A percentile compares a stretch with the other conserved stretches of the same genome.
Evolutionary conservation across 2,797 vertebrate genomes (phyloP).

Genomic region (Anguilla pacifica): DNA sequence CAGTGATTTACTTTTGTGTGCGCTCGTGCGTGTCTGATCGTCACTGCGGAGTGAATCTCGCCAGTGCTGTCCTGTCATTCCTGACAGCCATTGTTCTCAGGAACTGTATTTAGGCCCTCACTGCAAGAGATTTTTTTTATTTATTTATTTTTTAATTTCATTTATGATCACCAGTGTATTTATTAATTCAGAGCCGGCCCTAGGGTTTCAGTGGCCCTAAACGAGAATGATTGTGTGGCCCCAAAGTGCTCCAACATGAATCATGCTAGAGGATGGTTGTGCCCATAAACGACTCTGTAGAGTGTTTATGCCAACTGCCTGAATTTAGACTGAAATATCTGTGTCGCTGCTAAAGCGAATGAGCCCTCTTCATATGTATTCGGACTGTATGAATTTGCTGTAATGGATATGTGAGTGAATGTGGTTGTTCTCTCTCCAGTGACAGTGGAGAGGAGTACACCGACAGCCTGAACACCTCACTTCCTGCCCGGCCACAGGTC

Average conservation of each 20-base stretch:
- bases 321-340: slow-evolving; percentile 19
- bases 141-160: slow-evolving; percentile 16
- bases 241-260: slow-evolving; percentile 18
- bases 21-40: neutral
- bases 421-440: slow-evolving; percentile 55
- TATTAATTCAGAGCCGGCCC: too few species aligned
- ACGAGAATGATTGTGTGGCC: slow-evolving; percentile 27
- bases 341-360: slow-evolving; percentile 35
- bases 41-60: neutral
- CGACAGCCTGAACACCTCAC: slow-evolving; percentile 67
- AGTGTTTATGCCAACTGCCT: too few species aligned
- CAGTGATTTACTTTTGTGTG: neutral
- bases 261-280: too few species aligned
- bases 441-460: slow-evolving; percentile 64
- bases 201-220: too few species aligned
- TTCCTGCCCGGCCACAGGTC: neutral
- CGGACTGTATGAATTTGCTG: neutral
- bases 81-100: neutral
- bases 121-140: slow-evolving; percentile 9
- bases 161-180: too few species aligned
- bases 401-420: slow-evolving; percentile 51
- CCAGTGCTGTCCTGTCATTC: neutral
- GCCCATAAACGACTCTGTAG: too few species aligned
- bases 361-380: slow-evolving; percentile 48
- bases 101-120: neutral